Evolutionary conservation across 2,888 invertebrate species (phyloP).

Genomic region (Lottia scabra): DNA sequence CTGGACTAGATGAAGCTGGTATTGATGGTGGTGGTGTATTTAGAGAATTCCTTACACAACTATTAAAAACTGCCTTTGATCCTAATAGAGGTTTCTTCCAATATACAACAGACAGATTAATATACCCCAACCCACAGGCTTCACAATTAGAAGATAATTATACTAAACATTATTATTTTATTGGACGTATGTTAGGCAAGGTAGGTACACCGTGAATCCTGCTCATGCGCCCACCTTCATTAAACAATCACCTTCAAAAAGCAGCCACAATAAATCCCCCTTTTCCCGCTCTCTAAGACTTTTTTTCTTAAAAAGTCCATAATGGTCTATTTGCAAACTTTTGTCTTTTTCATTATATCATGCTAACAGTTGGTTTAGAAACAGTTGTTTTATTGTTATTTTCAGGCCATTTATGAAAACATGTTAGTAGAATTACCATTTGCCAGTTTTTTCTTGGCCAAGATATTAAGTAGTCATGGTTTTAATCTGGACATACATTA

Average conservation of each 20-base stretch:
- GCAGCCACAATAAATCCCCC: too few species aligned
- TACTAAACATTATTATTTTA: conserved; percentile 91
- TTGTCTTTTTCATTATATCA: too few species aligned
- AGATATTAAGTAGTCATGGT: conserved; percentile 77
- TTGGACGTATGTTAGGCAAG: conserved; percentile 94
- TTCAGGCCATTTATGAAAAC: conserved; percentile 92
- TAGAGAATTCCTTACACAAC: conserved; percentile 92
- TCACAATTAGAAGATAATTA: conserved; percentile 84
- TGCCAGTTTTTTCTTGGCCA: conserved; percentile 94
- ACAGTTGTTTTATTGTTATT: too few species aligned
- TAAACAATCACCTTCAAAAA: too few species aligned
- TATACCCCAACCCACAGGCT: conserved; percentile 96
- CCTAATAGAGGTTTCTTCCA: conserved; percentile 94
- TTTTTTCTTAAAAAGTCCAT: too few species aligned
- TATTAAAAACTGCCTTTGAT: conserved; percentile 93
- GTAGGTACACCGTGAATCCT: too few species aligned
- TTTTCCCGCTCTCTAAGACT: too few species aligned
- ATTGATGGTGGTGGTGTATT: conserved; percentile 98
- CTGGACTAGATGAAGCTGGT: conserved; percentile 94
- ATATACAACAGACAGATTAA: conserved; percentile 88
- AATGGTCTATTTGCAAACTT: too few species aligned
- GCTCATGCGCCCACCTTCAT: too few species aligned
- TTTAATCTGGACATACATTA: conserved; percentile 89
- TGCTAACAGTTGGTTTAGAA: too few species aligned
- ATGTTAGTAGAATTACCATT: conserved; percentile 93